Percentiles rank a stretch among this genome's conserved stretches.
These are phyloP conservation scores for Actinia tenebrosa DNA, from an alignment of 64 coral and sea anemone species.

Conservation along the genomic window DNA sequence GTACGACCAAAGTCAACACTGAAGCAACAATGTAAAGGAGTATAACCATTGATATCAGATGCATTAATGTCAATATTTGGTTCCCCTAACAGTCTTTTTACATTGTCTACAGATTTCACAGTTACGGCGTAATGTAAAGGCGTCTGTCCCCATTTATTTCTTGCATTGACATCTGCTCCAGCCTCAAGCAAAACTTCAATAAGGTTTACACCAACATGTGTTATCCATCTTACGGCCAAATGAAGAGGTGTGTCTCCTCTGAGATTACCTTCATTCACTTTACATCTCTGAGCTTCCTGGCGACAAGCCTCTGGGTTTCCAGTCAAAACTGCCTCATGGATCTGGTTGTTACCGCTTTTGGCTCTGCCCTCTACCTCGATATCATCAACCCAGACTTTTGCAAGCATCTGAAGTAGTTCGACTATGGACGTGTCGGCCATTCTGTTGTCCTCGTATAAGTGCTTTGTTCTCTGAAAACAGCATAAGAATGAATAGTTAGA, in stretches of 20 bases:
- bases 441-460: no score
- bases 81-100: neutral
- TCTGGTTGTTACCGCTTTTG: neutral
- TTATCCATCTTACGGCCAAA: slow-evolving; percentile 11
- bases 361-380: no score
- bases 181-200: slow-evolving; percentile 10
- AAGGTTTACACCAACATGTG: neutral
- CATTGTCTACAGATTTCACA: slow-evolving; percentile 8
- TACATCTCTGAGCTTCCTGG: neutral
- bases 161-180: slow-evolving; percentile 20
- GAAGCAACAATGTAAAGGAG: no score
- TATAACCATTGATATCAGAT: no score
- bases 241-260: slow-evolving; percentile 31
- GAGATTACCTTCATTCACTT: slow-evolving; percentile 7
- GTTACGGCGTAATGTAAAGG: slow-evolving; percentile 30
- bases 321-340: slow-evolving; percentile 21
- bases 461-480: no score
- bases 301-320: neutral
- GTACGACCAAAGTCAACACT: no score
- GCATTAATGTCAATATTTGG: no score
- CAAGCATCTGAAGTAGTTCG: no score
- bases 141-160: slow-evolving; percentile 33
- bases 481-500: no score
- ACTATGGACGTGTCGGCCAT: no score
- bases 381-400: no score